These are phyloP conservation scores for Papilio elwesi DNA, from an alignment of 2,888 invertebrate species.

Conservation along the genomic window DNA sequence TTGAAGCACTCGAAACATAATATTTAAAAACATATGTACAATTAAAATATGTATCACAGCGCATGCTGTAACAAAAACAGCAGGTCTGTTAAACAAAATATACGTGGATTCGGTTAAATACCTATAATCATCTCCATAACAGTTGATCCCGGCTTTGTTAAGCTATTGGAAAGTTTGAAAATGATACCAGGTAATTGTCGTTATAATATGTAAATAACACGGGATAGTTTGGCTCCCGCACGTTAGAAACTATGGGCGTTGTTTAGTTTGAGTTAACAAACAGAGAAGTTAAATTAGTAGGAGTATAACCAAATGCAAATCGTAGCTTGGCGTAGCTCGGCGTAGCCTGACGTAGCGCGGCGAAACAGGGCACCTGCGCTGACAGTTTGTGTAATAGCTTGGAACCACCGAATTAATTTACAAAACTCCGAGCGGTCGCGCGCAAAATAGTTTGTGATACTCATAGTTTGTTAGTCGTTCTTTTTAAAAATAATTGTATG, in stretches of 20 bases:
- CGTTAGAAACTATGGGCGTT: conserved; percentile 57
- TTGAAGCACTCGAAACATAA: too few relatives aligned
- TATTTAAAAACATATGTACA: too few relatives aligned
- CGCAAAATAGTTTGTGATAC: conserved; percentile 74
- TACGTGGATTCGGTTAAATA: conserved; percentile 6
- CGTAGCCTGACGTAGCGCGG: conserved; percentile 55
- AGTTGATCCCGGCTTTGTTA: conserved; percentile 20
- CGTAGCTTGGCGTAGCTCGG: conserved; percentile 50
- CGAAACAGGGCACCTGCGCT: conserved; percentile 74
- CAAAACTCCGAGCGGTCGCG: conserved; percentile 76
- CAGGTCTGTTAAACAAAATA: not conserved
- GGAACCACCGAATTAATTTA: conserved; percentile 80
- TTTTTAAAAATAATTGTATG: conserved; percentile 29
- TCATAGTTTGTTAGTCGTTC: conserved; percentile 55
- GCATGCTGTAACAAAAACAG: not conserved
- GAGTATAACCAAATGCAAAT: conserved; percentile 78
- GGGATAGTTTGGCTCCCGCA: conserved; percentile 52
- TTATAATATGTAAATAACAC: conserved; percentile 44
- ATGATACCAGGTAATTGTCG: conserved; percentile 39
- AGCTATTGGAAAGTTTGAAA: conserved; percentile 44
- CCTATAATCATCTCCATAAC: conserved; percentile 37
- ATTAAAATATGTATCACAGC: too few relatives aligned
- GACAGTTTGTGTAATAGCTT: conserved; percentile 80
- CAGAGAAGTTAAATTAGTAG: conserved; percentile 78
- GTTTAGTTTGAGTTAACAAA: conserved; percentile 71